Evolutionary conservation across 1,140 invertebrate genomes (phyloP), one percentile per base, ranked within the genome.

Genomic region (Spodoptera litura): DNA sequence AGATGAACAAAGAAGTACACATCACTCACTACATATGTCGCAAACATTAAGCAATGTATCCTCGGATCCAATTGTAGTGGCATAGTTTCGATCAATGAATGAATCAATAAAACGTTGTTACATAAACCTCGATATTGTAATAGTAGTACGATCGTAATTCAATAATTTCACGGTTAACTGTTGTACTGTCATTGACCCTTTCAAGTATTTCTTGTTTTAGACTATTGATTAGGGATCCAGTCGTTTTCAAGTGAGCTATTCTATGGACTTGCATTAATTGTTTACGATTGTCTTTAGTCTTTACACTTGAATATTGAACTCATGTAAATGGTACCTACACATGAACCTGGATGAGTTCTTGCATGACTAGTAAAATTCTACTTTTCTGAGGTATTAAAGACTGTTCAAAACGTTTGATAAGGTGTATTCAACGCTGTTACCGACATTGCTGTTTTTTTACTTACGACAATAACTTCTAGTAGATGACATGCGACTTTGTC

Each of bases 11-110:
- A 15, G n/a, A 64, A 38, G 6, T 4, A 49, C 35, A 3, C 35
- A 64, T 44, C 61, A 59, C 25, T 62, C 12, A 38, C n/a, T n/a
- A 38, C 25, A 51, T 61, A 8, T 59, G 55, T 74, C 71, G 35
- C 55, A 56, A 74, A 51, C 55, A 56, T 74, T 61, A 12, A 25
- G 71, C 44, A 59, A 61, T 20, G 15, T 61, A 20, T 35, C 38
- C 38, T 58, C 25, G 15, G 27, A 49, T 38, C 9, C n/a, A 15
- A 66, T 35, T 62, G 4, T 35, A 44, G 38, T 70, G 66, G 49
- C 66, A 70, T 53, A 70, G 66, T 70, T 74, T 74, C 35, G 55
- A 74, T 74, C 71, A 59, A 74, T 74, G 55, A 74, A 74, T 74
- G 71, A 74, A 74, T 74, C 55, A 44, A 49, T 51, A 58, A 74